Evolutionary conservation across 1,140 invertebrate genomes (phyloP).

Genomic region (Ceratoteleas bidentatus): DNA sequence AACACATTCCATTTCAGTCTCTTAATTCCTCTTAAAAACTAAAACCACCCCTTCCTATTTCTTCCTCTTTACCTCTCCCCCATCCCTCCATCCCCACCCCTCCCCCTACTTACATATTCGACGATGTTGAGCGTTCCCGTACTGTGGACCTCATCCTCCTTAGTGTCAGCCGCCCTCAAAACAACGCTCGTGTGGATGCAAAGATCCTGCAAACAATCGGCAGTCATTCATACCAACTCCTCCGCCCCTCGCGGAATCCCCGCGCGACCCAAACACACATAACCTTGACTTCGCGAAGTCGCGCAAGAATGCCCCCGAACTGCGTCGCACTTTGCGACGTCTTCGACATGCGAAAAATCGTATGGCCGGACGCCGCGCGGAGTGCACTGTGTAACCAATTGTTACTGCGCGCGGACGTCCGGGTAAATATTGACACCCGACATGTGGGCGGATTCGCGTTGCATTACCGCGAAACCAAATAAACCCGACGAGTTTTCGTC

Average conservation of each 20-base stretch:
- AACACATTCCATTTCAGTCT: no score
- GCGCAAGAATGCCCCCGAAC: no score
- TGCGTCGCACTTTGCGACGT: no score
- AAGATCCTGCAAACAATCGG: constrained; percentile 74
- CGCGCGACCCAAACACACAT: constrained; percentile 14
- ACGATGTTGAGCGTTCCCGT: constrained; percentile 80
- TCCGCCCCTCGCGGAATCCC: neutral
- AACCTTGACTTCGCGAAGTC: constrained; percentile 10
- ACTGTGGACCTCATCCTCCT: constrained; percentile 79
- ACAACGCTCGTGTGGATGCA: constrained; percentile 80
- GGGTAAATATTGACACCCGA: constrained; percentile 22
- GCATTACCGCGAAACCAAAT: no score
- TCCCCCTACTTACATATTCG: constrained; percentile 76
- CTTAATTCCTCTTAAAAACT: no score
- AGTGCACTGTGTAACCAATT: constrained; percentile 12
- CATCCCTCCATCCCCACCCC: no score
- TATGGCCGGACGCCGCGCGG: neutral
- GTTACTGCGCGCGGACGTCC: constrained; percentile 15
- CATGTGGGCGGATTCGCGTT: constrained; percentile 18
- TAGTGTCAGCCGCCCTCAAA: constrained; percentile 73
- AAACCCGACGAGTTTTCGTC: no score
- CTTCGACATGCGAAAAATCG: no score
- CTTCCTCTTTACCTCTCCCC: no score
- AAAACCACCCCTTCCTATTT: no score
- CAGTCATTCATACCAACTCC: neutral